phyloP scores from a whole-genome alignment of 2,888 invertebrate genomes.

The Selenia dentaria region DNA sequence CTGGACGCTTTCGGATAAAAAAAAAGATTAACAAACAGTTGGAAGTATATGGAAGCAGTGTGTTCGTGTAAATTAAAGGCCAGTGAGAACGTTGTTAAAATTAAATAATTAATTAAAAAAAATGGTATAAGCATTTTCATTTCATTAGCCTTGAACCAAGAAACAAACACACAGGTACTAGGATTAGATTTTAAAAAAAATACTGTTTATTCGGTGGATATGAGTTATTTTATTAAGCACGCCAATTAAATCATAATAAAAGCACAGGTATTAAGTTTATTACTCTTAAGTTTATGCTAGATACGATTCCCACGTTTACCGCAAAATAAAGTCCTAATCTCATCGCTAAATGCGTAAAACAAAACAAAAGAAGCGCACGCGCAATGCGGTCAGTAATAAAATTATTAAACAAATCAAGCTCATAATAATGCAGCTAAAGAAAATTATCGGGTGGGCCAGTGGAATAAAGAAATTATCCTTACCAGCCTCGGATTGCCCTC shows the following conservation, averaged over 20 bases:
- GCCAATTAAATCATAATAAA: no score
- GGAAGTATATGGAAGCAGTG: constrained; percentile 44
- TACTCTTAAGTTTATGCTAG: no score
- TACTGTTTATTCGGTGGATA: no score
- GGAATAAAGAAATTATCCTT: constrained; percentile 84
- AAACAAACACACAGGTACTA: no score
- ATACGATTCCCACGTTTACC: constrained; percentile 35
- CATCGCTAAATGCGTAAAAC: constrained; percentile 51
- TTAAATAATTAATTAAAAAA: no score
- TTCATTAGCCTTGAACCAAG: no score
- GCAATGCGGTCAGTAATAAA: constrained; percentile 76
- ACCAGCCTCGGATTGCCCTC: constrained; percentile 68
- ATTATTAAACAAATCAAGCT: constrained; percentile 84
- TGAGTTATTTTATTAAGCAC: no score
- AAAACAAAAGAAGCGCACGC: constrained; percentile 60
- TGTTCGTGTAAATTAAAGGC: constrained; percentile 38
- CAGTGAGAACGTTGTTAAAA: not conserved
- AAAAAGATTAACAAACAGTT: constrained; percentile 46
- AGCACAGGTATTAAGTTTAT: no score
- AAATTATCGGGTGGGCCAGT: constrained; percentile 79
- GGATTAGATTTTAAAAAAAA: no score
- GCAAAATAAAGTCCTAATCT: constrained; percentile 37
- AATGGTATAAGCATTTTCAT: no score
- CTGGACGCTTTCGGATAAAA: constrained; percentile 57
- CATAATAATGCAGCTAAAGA: constrained; percentile 79